A percentile compares a stretch with the other conserved stretches of the same genome.
phyloP scores from a whole-genome alignment of 1,140 invertebrate species.

The Drosophila bipectinata region DNA sequence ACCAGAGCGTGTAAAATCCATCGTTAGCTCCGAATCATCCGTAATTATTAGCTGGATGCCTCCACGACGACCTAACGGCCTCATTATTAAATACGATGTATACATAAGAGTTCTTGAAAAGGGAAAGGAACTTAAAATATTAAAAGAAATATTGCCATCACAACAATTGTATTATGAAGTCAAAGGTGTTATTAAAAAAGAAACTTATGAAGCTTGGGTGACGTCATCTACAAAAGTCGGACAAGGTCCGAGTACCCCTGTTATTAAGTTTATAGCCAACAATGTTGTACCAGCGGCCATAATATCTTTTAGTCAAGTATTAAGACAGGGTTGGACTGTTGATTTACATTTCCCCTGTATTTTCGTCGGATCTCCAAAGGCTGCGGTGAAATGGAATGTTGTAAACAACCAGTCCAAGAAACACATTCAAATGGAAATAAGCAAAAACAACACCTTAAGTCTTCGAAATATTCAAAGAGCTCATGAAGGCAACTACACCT shows the following conservation, averaged over 20 bases:
- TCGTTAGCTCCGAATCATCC: conserved; percentile 87
- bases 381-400: conserved; percentile 85
- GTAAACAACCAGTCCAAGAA: conserved; percentile 62
- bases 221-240: conserved; percentile 87
- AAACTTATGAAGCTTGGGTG: conserved; percentile 88
- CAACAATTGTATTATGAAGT: conserved; percentile 86
- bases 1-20: conserved; percentile 90
- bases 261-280: conserved; percentile 85
- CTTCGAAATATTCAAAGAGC: conserved; percentile 86
- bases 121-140: conserved; percentile 74
- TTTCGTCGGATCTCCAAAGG: conserved; percentile 86
- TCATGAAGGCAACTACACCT: conserved; percentile 88
- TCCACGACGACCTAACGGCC: conserved; percentile 89
- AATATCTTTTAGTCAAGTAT: conserved; percentile 86
- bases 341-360: conserved; percentile 86
- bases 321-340: conserved; percentile 85
- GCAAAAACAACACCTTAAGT: conserved; percentile 86
- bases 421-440: conserved; percentile 83
- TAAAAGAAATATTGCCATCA: conserved; percentile 80
- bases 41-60: conserved; percentile 92
- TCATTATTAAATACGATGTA: conserved; percentile 90
- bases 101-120: conserved; percentile 87
- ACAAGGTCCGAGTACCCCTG: conserved; percentile 86
- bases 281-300: conserved; percentile 86
- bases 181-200: conserved; percentile 85